phyloP scores from a whole-genome alignment of 2,797 vertebrate genomes.

The Microchirus variegatus region DNA sequence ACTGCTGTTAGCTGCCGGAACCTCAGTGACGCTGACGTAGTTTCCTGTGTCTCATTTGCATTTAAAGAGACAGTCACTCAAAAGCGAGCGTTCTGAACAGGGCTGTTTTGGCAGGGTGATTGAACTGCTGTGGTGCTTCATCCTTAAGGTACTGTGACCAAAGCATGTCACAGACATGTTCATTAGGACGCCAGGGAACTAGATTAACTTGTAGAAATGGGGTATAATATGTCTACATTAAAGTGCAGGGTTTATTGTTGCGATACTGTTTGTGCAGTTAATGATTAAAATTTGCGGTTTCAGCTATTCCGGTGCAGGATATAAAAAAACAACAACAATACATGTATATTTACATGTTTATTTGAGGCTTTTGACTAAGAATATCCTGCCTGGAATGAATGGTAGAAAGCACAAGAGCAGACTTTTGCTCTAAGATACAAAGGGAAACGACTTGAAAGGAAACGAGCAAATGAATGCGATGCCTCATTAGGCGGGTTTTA shows the following conservation, averaged over 20 bases:
- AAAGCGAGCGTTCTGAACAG: too few relatives aligned
- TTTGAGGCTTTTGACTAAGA: constrained; percentile 61
- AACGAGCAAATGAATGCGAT: constrained; percentile 76
- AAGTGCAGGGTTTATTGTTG: constrained; percentile 24
- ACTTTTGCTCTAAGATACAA: constrained; percentile 73
- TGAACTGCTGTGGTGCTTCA: too few relatives aligned
- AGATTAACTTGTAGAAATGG: too few relatives aligned
- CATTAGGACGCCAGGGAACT: too few relatives aligned
- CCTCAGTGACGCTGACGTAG: too few relatives aligned
- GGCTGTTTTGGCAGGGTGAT: too few relatives aligned
- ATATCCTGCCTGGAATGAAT: constrained; percentile 46
- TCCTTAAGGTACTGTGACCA: too few relatives aligned
- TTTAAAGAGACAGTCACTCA: too few relatives aligned
- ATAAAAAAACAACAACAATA: background rate
- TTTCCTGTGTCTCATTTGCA: too few relatives aligned
- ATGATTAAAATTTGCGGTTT: constrained; percentile 46
- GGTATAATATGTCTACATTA: too few relatives aligned
- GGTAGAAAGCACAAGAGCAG: constrained; percentile 48
- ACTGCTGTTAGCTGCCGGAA: too few relatives aligned
- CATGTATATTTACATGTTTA: constrained; percentile 56
- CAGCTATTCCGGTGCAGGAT: constrained; percentile 22
- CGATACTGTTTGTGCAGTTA: constrained; percentile 30
- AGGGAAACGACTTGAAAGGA: constrained; percentile 77
- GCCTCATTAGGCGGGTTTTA: constrained; percentile 80
- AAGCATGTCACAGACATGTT: too few relatives aligned